These are phyloP conservation scores for Glyptemys insculpta DNA, from an alignment of 2,797 vertebrate species.

Conservation along the genomic window DNA sequence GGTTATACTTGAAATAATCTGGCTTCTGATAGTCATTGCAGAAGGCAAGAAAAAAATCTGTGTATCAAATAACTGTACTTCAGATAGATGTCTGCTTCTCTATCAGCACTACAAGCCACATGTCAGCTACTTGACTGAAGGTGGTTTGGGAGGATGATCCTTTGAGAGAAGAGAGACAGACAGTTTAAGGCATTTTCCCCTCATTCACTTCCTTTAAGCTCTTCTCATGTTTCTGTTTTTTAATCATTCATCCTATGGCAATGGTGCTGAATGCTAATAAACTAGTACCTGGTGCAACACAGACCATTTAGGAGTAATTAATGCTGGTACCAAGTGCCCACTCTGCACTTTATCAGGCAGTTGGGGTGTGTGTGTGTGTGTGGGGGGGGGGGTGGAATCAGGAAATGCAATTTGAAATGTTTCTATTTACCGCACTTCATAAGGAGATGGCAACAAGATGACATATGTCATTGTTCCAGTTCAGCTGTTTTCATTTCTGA, in stretches of 20 bases:
- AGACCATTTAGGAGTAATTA: constrained; percentile 27
- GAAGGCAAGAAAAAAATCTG: neutral
- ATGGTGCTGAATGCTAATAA: constrained; percentile 26
- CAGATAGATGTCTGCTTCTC: neutral
- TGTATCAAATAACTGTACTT: constrained; percentile 4
- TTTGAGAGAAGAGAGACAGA: constrained; percentile 8
- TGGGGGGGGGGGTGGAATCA: neutral
- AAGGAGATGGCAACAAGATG: neutral
- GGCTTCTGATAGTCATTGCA: neutral
- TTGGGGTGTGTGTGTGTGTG: neutral
- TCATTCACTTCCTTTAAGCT: constrained; percentile 32
- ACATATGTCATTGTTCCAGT: neutral
- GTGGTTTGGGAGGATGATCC: neutral
- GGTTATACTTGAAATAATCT: constrained; percentile 16
- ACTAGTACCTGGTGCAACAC: neutral
- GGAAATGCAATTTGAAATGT: neutral
- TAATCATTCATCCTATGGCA: constrained; percentile 9
- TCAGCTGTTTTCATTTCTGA: neutral
- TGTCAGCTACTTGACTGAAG: neutral
- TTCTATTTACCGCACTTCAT: constrained; percentile 10
- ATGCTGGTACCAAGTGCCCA: neutral
- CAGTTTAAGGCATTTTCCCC: neutral
- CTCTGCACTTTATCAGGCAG: neutral
- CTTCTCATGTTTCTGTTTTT: constrained; percentile 5
- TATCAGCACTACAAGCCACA: neutral